These are phyloP conservation scores for Melanotus villosus DNA, from an alignment of 2,888 invertebrate genomes.

Conservation along the genomic window DNA sequence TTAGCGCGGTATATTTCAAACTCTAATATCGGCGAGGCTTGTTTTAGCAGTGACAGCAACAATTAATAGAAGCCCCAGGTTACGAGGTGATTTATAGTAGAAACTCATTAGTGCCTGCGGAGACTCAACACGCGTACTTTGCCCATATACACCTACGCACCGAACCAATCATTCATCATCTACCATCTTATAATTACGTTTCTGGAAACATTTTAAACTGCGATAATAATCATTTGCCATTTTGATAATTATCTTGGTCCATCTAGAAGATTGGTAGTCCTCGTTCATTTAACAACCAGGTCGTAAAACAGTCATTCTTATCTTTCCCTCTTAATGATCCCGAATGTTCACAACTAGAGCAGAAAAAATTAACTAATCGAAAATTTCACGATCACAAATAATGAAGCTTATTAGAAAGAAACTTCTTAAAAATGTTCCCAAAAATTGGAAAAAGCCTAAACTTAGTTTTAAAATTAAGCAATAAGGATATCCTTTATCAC, in stretches of 20 bases:
- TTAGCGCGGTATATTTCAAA: constrained; percentile 55
- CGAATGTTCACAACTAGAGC: background rate
- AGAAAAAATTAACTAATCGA: constrained; percentile 3
- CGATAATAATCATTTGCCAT: constrained; percentile 46
- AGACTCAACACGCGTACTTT: constrained; percentile 57
- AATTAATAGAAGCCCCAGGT: constrained; percentile 63
- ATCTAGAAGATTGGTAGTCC: constrained; percentile 5
- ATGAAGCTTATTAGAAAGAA: too few relatives aligned
- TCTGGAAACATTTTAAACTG: constrained; percentile 50
- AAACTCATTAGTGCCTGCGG: constrained; percentile 64
- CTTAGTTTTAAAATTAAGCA: too few relatives aligned
- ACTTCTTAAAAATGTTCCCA: too few relatives aligned
- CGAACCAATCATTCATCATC: constrained; percentile 55
- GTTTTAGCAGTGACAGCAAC: constrained; percentile 63
- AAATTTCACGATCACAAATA: too few relatives aligned
- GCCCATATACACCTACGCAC: constrained; percentile 53
- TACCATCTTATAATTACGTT: constrained; percentile 56
- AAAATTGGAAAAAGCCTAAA: too few relatives aligned
- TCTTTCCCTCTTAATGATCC: background rate
- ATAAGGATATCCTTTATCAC: too few relatives aligned
- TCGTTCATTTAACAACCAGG: background rate
- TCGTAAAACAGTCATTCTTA: constrained; percentile 8
- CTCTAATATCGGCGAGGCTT: constrained; percentile 55
- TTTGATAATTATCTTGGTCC: constrained; percentile 19
- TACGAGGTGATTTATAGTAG: constrained; percentile 62